A percentile compares a stretch with the other conserved stretches of the same genome.
Conservation (phyloP, 2,113 vertebrate species). For the Pholis gunnellus region DNA sequence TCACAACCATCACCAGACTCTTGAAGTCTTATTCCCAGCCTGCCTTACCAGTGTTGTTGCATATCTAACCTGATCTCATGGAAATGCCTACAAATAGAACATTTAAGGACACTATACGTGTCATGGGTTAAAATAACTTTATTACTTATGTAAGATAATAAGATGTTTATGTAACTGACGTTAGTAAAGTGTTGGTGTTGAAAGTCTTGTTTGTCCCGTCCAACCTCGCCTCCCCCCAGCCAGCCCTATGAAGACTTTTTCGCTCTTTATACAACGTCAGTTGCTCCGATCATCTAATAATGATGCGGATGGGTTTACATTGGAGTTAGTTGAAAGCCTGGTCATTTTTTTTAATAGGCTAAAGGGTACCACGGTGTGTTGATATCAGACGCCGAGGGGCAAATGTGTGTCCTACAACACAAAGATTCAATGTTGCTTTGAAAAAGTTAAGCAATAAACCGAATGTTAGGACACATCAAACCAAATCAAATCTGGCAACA, state of each 20-base stretch:
- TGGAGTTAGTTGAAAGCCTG: too few relatives aligned
- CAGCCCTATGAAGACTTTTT: too few relatives aligned
- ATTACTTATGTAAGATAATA: neutral
- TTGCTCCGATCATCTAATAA: too few relatives aligned
- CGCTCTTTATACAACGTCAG: too few relatives aligned
- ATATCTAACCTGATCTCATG: neutral
- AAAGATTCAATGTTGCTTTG: neutral
- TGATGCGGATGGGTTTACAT: too few relatives aligned
- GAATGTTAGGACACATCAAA: neutral
- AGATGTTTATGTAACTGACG: neutral
- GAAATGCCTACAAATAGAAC: neutral
- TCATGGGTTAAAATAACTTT: neutral
- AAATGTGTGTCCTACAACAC: too few relatives aligned
- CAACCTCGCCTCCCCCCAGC: too few relatives aligned
- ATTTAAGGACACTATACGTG: neutral
- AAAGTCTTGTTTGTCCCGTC: neutral
- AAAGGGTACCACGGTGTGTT: too few relatives aligned
- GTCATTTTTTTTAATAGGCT: too few relatives aligned
- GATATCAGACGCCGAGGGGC: too few relatives aligned
- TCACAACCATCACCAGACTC: slow-evolving; percentile 26
- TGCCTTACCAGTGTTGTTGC: neutral
- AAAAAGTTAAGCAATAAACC: neutral
- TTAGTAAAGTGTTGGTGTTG: neutral
- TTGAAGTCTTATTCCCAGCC: slow-evolving; percentile 36
- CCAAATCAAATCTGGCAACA: neutral